Base-by-base conservation (phyloP, 23 tunicate species). In the Trididemnum miniatum region DNA sequence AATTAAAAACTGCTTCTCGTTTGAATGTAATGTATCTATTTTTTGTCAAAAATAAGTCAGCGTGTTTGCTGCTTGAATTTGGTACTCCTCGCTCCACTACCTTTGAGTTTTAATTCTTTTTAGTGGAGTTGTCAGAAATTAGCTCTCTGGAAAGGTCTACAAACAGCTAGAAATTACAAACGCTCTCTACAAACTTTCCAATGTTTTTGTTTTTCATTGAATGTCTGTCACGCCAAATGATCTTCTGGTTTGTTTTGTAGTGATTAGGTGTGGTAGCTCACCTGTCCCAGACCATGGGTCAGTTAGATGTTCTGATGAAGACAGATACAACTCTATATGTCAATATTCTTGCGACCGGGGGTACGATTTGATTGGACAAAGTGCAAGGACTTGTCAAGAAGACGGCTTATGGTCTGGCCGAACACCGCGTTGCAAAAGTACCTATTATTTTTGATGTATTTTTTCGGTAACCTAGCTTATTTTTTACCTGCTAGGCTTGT, bases 321-420 rank as follows among this genome's bases (percentile, higher is more conserved):
- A 86, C 38, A 30, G 71, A 20, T 91, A 60, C 71, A 71, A 40
- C 26, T 86, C 97, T 24, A 73, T 40, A 34, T 91, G 97, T 35
- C 34, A 29, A 29, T 82, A 60, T 76, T 60, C 80, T 5, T 91
- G 97, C 54, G 77, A 82, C n/a, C 35, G 25, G 0, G 97, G 97
- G 23, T 91, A 76, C 66, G 76, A 82, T 24, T 65, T 91, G 35
- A 50, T 33, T 4, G 92, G 92, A 39, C 15, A 32, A 1, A 30
- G 37, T 69, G 54, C 80, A 35, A 31, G 83, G 0, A 29, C 50
- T 2, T 92, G 97, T 60, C 76, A 64, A 34, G 79, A 35, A 32
- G 75, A 81, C 29, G 35, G 86, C 31, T n/a, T 71, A 0, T 92
- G 97, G 97, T 33, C 86, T 7, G 87, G 87, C 27, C 57, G 76